Conservation (phyloP, 2,797 vertebrate genomes). For the Gastrophryne carolinensis region DNA sequence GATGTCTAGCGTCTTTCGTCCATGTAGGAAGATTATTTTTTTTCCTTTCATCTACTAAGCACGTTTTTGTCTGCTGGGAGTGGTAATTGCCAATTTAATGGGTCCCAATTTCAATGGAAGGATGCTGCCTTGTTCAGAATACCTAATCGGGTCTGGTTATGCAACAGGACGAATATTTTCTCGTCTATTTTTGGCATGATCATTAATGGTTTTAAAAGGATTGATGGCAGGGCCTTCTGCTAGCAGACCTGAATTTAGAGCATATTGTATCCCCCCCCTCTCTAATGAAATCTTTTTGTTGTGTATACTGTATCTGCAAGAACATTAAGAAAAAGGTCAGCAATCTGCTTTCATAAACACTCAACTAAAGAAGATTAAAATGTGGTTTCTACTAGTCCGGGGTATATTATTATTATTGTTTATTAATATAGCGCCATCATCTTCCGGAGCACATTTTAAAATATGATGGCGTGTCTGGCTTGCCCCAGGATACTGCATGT, state of each 20-base stretch:
- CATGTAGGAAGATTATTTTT: constrained; percentile 4
- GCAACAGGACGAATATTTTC: not conserved
- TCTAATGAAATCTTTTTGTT: too few relatives aligned
- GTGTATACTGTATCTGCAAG: too few relatives aligned
- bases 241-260: not conserved
- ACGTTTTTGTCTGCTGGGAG: constrained; percentile 33
- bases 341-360: too few relatives aligned
- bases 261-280: too few relatives aligned
- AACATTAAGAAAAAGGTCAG: too few relatives aligned
- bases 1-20: constrained; percentile 6
- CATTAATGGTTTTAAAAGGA: not conserved
- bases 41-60: constrained; percentile 1
- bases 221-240: not conserved
- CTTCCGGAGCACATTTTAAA: too few relatives aligned
- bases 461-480: too few relatives aligned
- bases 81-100: constrained; percentile 38
- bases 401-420: too few relatives aligned
- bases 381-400: too few relatives aligned
- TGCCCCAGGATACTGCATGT: too few relatives aligned
- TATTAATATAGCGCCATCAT: too few relatives aligned
- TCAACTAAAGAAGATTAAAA: too few relatives aligned
- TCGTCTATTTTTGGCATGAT: not conserved
- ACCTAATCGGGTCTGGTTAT: constrained; percentile 6
- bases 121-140: constrained; percentile 20
- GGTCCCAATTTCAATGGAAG: constrained; percentile 3